These are phyloP conservation scores for Cyprinodon diabolis DNA, from an alignment of 2,797 vertebrate genomes.

Conservation along the genomic window DNA sequence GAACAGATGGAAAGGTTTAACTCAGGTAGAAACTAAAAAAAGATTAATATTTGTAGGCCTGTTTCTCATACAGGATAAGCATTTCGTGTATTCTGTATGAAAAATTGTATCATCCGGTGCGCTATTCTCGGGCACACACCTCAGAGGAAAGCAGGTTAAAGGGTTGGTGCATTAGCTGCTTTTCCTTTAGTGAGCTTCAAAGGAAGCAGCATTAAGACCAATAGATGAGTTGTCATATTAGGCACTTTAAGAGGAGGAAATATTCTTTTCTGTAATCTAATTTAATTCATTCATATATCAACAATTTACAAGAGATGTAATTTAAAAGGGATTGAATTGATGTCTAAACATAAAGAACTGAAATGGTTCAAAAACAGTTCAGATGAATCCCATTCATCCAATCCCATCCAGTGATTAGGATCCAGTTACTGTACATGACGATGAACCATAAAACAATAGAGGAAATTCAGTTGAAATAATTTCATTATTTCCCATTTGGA, in stretches of 20 bases:
- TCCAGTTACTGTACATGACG: no score
- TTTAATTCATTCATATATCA: not conserved
- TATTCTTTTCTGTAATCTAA: not conserved
- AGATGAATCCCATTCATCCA: not conserved
- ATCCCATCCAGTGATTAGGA: no score
- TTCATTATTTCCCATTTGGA: not conserved
- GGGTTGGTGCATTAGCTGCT: conserved; percentile 62
- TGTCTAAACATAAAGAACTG: not conserved
- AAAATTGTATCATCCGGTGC: conserved; percentile 32
- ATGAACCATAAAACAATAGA: no score
- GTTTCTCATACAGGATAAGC: conserved; percentile 35
- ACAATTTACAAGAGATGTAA: not conserved
- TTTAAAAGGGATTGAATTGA: not conserved
- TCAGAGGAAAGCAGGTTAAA: conserved; percentile 35
- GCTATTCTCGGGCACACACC: conserved; percentile 48
- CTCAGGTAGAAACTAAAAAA: conserved; percentile 33
- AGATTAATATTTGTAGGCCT: conserved; percentile 38
- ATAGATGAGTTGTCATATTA: conserved; percentile 3
- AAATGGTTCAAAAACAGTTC: not conserved
- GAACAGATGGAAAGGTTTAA: conserved; percentile 44
- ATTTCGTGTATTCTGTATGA: conserved; percentile 19
- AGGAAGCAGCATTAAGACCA: conserved; percentile 15
- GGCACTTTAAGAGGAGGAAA: conserved; percentile 1
- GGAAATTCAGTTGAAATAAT: no score
- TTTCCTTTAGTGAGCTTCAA: conserved; percentile 15